Percentiles rank a stretch among this genome's conserved stretches.
phyloP scores from a whole-genome alignment of 2,888 invertebrate species.

The Ophion ellenae region DNA sequence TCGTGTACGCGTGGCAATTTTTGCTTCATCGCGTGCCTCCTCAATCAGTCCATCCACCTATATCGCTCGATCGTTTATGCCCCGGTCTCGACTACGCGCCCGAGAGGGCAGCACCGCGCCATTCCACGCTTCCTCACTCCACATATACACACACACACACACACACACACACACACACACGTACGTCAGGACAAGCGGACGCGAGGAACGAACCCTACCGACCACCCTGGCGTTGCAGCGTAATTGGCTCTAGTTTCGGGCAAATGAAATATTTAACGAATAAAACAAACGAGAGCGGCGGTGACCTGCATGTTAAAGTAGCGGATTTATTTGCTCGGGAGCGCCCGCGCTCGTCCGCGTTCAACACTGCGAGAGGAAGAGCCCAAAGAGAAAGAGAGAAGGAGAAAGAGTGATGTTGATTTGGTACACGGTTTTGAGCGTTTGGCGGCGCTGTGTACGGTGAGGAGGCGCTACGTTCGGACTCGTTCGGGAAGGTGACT shows the following conservation, averaged over 20 bases:
- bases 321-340: conserved; percentile 81
- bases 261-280: conserved; percentile 84
- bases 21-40: conserved; percentile 29
- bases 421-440: conserved; percentile 22
- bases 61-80: conserved; percentile 29
- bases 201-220: conserved; percentile 52
- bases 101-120: too few species aligned
- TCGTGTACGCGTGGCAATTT: conserved; percentile 36
- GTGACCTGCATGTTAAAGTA: conserved; percentile 83
- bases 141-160: not conserved
- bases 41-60: conserved; percentile 35
- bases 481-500: conserved; percentile 1
- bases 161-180: not conserved
- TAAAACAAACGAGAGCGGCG: conserved; percentile 83
- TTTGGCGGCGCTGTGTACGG: conserved; percentile 11
- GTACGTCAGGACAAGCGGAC: conserved; percentile 19
- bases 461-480: conserved; percentile 14
- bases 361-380: conserved; percentile 27
- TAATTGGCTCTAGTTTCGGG: conserved; percentile 80
- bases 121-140: not conserved
- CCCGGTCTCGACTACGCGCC: not conserved
- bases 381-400: conserved; percentile 35
- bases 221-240: conserved; percentile 62
- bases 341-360: conserved; percentile 71
- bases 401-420: conserved; percentile 26